Base-by-base conservation (phyloP, 1,140 invertebrate genomes). In the Solenopsis invicta region DNA sequence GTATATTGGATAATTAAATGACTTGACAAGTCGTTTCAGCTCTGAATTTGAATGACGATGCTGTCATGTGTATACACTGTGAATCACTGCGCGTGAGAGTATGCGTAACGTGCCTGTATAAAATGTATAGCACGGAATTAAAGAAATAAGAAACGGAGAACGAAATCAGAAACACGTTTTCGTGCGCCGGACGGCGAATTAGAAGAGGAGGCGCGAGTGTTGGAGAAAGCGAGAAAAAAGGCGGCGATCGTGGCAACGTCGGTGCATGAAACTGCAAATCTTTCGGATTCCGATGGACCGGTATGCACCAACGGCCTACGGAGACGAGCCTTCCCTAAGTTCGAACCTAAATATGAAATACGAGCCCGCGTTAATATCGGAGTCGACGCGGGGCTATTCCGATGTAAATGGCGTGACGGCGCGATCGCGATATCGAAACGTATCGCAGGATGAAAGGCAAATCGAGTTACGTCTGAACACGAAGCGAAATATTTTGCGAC, bases 261-360 rank as follows among this genome's bases (percentile, higher is more conserved):
- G 86, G 72, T 90, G 91, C 87, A 88, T 90, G 92, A 93, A 92
- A 90, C 89, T 89, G 88, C 89, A 91, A 93, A 91, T 92, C 90
- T 91, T 90, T 69, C 56, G 85, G 81, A 92, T 93, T 91, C 85
- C 87, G 56, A 85, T 89, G 91, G 90, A 87, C 90, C 76, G 64
- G 85, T 84, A 90, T 90, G 69, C 69, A 84, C 24, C 18, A 13
- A 10, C 69, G 67, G 67, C 18, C 64, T 61, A 74, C 41, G 41
- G 24, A 56, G 37, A 50, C 8, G 41, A 21, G 0, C 24, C 13
- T 62, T 59, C 41, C 18, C 12, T 21, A 72, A 80, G 29, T 80
- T 67, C 62, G 67, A 24, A 12, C 12, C 69, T 21, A 84, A 84
- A 74, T 74, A 74, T 84, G 41, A 84, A 74, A 48, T 84, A 84